phyloP scores from a whole-genome alignment of 2,888 invertebrate genomes.

The Diplolepis rosae region DNA sequence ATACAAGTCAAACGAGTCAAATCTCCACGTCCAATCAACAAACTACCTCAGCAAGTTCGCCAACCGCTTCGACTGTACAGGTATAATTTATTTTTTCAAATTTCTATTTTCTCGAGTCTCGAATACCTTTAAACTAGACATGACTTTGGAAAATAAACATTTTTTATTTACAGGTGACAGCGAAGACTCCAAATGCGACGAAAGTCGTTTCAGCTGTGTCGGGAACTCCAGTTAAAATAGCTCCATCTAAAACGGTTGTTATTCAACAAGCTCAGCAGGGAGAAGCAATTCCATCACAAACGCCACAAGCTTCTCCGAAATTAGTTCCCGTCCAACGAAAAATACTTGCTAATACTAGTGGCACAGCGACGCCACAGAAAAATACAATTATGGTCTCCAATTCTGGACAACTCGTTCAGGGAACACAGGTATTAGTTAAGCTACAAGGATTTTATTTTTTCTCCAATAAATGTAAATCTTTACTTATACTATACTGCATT shows the following conservation, averaged over 20 bases:
- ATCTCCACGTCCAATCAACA: slow-evolving; percentile 54
- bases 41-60: slow-evolving; percentile 58
- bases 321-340: slow-evolving; percentile 54
- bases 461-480: neutral
- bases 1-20: slow-evolving; percentile 76
- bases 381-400: slow-evolving; percentile 66
- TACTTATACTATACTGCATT: slow-evolving; percentile 3
- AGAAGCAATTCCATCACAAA: slow-evolving; percentile 59
- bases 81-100: slow-evolving; percentile 41
- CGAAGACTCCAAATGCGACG: slow-evolving; percentile 47
- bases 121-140: too few species aligned
- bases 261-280: slow-evolving; percentile 46
- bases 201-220: slow-evolving; percentile 51
- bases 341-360: slow-evolving; percentile 53
- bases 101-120: slow-evolving; percentile 9
- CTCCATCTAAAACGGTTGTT: slow-evolving; percentile 66
- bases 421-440: slow-evolving; percentile 52
- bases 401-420: slow-evolving; percentile 68
- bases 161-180: slow-evolving; percentile 34
- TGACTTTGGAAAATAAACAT: neutral
- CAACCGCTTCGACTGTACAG: slow-evolving; percentile 34
- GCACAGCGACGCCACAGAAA: slow-evolving; percentile 59
- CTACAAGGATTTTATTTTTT: slow-evolving; percentile 20
- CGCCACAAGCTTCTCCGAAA: slow-evolving; percentile 59
- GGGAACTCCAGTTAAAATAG: slow-evolving; percentile 55